phyloP scores from a whole-genome alignment of 2,113 vertebrate species.

The Scatophagus argus region DNA sequence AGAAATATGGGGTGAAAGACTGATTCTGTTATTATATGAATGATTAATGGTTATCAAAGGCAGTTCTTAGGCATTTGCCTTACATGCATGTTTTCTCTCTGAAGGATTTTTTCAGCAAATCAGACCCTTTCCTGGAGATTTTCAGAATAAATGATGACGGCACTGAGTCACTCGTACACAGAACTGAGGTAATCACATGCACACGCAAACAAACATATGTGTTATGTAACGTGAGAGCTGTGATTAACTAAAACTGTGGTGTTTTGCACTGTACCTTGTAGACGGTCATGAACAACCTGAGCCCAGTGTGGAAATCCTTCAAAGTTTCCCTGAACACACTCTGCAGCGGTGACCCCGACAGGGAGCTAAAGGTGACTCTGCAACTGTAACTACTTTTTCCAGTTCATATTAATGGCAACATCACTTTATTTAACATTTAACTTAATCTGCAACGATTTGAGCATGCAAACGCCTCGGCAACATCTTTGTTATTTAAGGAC shows the following conservation, averaged over 20 bases:
- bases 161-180: conserved; percentile 96
- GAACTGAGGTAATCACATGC: conserved; percentile 90
- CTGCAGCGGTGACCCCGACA: conserved; percentile 93
- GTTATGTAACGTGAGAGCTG: background rate
- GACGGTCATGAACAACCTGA: conserved; percentile 99
- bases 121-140: conserved; percentile 98
- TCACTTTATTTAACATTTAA: conserved; percentile 15
- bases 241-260: conserved; percentile 6
- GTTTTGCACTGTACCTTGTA: conserved; percentile 67
- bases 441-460: background rate
- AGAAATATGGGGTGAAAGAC: conserved; percentile 47
- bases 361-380: conserved; percentile 83
- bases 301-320: conserved; percentile 97
- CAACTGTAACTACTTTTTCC: background rate
- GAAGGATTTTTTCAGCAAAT: conserved; percentile 99
- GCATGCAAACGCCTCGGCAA: background rate
- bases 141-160: conserved; percentile 97
- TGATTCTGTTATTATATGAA: conserved; percentile 53
- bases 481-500: background rate
- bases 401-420: background rate
- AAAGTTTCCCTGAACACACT: conserved; percentile 98
- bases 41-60: conserved; percentile 68
- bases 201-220: background rate
- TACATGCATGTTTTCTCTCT: conserved; percentile 60
- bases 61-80: conserved; percentile 39